Percentiles rank a stretch among this genome's conserved stretches.
Evolutionary conservation across 2,888 invertebrate species (phyloP).

Genomic region (Temnothorax rugatulus): DNA sequence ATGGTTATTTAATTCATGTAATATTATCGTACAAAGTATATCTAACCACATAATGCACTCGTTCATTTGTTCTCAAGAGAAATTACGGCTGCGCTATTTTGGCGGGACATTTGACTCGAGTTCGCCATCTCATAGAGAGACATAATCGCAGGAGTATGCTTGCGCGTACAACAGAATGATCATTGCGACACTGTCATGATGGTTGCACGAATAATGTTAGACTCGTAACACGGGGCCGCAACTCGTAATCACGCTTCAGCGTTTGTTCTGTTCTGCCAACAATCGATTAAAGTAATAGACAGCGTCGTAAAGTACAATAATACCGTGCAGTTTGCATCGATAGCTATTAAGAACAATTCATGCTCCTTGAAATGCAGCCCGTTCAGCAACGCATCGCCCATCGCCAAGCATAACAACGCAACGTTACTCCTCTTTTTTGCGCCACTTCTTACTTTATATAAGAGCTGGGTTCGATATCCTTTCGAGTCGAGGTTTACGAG

Average conservation of each 20-base stretch:
- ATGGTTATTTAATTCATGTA: no score
- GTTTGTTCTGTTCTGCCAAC: conserved; percentile 41
- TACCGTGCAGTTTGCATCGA: conserved; percentile 29
- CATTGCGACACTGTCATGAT: conserved; percentile 47
- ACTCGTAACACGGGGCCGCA: conserved; percentile 53
- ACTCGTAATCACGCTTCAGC: conserved; percentile 20
- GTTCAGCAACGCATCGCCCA: background rate
- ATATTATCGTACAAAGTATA: conserved; percentile 8
- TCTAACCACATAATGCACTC: background rate
- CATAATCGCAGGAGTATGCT: conserved; percentile 1
- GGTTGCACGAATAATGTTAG: conserved; percentile 56
- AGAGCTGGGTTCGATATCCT: conserved; percentile 30
- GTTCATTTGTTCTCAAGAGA: conserved; percentile 6
- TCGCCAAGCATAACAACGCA: background rate
- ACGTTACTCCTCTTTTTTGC: conserved; percentile 27
- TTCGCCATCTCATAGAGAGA: conserved; percentile 18
- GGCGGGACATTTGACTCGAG: conserved; percentile 46
- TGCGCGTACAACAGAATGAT: conserved; percentile 23
- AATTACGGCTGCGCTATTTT: conserved; percentile 37
- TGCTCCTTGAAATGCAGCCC: conserved; percentile 14
- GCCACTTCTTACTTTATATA: conserved; percentile 33
- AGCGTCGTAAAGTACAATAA: conserved; percentile 44
- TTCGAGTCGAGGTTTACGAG: conserved; percentile 49
- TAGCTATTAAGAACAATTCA: conserved; percentile 27
- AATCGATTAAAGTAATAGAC: conserved; percentile 39